Evolutionary conservation across 2,113 vertebrate species (phyloP), one percentile per base, ranked within the genome.

Genomic region (Odocoileus hemionus): DNA sequence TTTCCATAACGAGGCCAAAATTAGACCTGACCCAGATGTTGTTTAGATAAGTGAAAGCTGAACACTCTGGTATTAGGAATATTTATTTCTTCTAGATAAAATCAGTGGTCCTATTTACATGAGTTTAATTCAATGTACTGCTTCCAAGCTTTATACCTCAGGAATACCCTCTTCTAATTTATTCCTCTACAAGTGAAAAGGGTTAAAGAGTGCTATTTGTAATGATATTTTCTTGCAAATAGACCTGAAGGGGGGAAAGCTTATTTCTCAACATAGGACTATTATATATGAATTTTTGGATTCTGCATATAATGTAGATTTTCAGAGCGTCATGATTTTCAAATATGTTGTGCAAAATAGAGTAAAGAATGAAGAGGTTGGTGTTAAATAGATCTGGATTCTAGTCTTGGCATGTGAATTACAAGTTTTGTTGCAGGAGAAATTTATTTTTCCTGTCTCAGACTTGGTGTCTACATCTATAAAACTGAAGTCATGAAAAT

Each of bases 51-150:
- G 33, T 80, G 26, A 85, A 92, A 43, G 15, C 30, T 64, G 82
- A 78, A 30, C 1, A 9, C 5, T 92, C 28, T 70, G n/a, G 4
- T 61, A 88, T 92, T 12, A 13, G 50, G 11, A 82, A 67, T 93
- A 95, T 60, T 80, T 96, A 74, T 86, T 93, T 91, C 16, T 94
- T 12, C 13, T 55, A 93, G 11, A 93, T 33, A 79, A 94, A 94
- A 90, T 9, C 11, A 76, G 26, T 57, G 1, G 15, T 57, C 58
- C 25, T 54, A 2, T 45, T 28, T 79, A 13, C 11, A n/a, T 25
- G 10, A 61, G 9, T 86, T 92, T 88, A 90, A 85, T 83, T 76
- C n/a, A 79, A 5, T 19, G 10, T 19, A 6, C 17, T n/a, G 1
- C 47, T 89, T 87, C 61, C 33, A 88, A n/a, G 45, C 39, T 89